Evolutionary conservation across 2,113 vertebrate genomes (phyloP).

Genomic region (Haemorhous mexicanus): DNA sequence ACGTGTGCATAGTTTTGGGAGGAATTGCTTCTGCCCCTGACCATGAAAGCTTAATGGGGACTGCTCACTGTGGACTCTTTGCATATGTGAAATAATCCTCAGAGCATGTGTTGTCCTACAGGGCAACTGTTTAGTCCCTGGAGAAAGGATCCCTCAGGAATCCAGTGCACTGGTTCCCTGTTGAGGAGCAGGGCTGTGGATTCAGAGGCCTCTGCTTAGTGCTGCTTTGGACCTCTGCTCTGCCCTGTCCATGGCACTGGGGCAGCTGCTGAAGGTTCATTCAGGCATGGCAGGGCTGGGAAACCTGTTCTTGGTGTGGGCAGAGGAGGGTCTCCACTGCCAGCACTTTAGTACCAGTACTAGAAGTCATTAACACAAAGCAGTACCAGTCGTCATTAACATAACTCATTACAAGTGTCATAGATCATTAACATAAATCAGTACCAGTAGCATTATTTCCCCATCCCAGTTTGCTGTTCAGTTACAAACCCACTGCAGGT

Average conservation of each 20-base stretch:
- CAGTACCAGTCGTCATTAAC: no score
- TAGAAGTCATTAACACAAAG: background rate
- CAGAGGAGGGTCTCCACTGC: background rate
- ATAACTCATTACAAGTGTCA: background rate
- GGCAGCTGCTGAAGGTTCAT: rapidly evolving
- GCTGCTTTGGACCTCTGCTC: background rate
- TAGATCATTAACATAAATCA: background rate
- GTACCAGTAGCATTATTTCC: background rate
- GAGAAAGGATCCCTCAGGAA: background rate
- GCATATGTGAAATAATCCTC: background rate
- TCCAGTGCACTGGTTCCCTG: rapidly evolving
- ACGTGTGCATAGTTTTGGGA: background rate
- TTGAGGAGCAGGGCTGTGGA: background rate
- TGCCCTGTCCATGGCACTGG: background rate
- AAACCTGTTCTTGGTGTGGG: background rate
- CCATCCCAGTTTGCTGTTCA: background rate
- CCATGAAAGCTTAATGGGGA: background rate
- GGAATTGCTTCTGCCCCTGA: background rate
- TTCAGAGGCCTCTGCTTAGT: background rate
- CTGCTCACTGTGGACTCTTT: background rate
- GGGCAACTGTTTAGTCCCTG: background rate
- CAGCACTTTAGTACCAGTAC: background rate
- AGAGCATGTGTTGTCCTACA: background rate
- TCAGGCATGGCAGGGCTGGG: background rate
- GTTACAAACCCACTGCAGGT: background rate